Percentiles rank a stretch among this genome's conserved stretches.
Conservation (phyloP, 1,140 invertebrate species). For the Adelges cooleyi region DNA sequence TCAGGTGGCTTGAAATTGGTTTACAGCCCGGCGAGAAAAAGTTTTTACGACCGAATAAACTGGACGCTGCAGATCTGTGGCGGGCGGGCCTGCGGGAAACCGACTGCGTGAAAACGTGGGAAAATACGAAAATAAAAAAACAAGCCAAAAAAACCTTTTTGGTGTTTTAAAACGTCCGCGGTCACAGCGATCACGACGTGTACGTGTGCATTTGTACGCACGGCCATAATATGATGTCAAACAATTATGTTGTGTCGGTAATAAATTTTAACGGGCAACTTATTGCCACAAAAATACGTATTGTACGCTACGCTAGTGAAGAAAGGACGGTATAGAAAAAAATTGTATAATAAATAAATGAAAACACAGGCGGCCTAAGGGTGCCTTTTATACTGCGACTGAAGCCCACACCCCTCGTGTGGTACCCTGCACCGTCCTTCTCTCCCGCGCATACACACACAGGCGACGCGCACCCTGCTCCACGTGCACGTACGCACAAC, state of each 20-base stretch:
- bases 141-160: background rate
- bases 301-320: background rate
- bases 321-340: background rate
- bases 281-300: background rate
- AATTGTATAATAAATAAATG: slow-evolving; percentile 6
- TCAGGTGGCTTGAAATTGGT: background rate
- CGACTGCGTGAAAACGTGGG: background rate
- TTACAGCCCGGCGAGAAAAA: background rate
- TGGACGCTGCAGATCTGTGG: background rate
- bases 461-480: background rate
- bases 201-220: no score
- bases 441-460: background rate
- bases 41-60: slow-evolving; percentile 7
- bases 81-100: background rate
- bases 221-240: background rate
- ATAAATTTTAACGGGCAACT: slow-evolving; percentile 1
- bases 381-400: background rate
- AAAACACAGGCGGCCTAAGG: background rate
- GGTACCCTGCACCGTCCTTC: background rate
- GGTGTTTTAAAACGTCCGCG: background rate
- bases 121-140: background rate
- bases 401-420: background rate
- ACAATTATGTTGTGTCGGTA: background rate
- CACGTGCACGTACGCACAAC: no score
- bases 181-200: background rate